A percentile compares a stretch with the other conserved stretches of the same genome.
These are phyloP conservation scores for Dipodomys ordii DNA, from an alignment of 2,113 vertebrate species.

Conservation along the genomic window DNA sequence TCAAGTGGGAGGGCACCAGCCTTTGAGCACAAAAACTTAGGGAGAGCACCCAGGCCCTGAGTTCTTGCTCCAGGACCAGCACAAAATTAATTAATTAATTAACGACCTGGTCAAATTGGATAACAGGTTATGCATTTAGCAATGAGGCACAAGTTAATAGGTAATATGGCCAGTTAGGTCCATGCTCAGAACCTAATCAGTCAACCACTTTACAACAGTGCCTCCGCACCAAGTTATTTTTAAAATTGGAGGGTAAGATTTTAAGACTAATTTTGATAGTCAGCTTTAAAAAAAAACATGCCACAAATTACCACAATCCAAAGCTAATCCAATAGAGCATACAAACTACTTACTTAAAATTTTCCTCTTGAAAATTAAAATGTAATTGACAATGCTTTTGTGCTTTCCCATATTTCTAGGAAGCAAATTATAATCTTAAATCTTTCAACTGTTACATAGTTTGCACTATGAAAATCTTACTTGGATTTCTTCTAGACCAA, in stretches of 20 bases:
- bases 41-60: too few species aligned
- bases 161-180: background rate
- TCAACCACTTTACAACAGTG: background rate
- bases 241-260: background rate
- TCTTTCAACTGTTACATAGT: slow-evolving; percentile 75
- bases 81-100: too few species aligned
- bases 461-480: slow-evolving; percentile 82
- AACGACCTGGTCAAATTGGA: background rate
- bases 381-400: slow-evolving; percentile 52
- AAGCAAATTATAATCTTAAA: slow-evolving; percentile 76
- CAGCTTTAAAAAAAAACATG: slow-evolving; percentile 39
- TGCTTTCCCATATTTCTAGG: slow-evolving; percentile 66
- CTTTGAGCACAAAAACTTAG: too few species aligned
- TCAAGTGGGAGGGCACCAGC: too few species aligned
- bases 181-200: background rate
- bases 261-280: background rate
- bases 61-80: too few species aligned
- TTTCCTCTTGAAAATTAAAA: slow-evolving; percentile 56
- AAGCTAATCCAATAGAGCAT: slow-evolving; percentile 3
- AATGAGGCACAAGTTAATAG: background rate
- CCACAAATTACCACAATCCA: background rate
- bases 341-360: background rate
- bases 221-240: background rate
- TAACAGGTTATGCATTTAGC: background rate
- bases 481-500: slow-evolving; percentile 85